phyloP scores from a whole-genome alignment of 2,113 vertebrate species.

The Trogon surrucura region DNA sequence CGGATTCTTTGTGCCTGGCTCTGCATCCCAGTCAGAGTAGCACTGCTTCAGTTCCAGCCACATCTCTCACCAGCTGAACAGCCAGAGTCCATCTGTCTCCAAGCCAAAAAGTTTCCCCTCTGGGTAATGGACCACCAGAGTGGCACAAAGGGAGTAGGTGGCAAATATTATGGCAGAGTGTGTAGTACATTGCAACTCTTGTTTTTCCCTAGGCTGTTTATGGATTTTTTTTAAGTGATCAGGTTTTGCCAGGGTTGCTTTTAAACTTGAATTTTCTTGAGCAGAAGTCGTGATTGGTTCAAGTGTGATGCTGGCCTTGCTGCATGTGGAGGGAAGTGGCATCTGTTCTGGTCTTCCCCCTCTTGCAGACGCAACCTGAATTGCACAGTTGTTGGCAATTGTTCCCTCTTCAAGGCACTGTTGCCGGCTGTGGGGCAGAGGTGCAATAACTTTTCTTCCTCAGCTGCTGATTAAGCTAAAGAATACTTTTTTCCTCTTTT shows the following conservation, averaged over 20 bases:
- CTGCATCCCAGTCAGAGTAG: neutral
- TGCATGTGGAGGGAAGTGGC: neutral
- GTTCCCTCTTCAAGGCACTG: neutral
- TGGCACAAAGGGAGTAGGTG: neutral
- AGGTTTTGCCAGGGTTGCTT: neutral
- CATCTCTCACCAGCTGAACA: neutral
- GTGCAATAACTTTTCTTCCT: neutral
- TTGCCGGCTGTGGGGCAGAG: neutral
- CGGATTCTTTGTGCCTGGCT: neutral
- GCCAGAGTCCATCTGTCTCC: neutral
- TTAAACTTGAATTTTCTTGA: neutral
- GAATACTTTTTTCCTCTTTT: neutral
- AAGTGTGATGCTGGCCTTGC: neutral
- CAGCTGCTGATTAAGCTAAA: neutral
- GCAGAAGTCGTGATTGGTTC: neutral
- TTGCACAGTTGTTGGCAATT: rapidly evolving
- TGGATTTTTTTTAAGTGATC: neutral
- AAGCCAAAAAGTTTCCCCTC: neutral
- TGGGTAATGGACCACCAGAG: neutral
- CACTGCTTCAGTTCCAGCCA: neutral
- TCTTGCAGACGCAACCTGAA: neutral
- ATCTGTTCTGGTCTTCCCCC: neutral
- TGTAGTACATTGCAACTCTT: neutral
- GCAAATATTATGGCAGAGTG: neutral
- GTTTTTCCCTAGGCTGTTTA: neutral